phyloP scores from a whole-genome alignment of 2,797 vertebrate species.

The Malurus splendens region DNA sequence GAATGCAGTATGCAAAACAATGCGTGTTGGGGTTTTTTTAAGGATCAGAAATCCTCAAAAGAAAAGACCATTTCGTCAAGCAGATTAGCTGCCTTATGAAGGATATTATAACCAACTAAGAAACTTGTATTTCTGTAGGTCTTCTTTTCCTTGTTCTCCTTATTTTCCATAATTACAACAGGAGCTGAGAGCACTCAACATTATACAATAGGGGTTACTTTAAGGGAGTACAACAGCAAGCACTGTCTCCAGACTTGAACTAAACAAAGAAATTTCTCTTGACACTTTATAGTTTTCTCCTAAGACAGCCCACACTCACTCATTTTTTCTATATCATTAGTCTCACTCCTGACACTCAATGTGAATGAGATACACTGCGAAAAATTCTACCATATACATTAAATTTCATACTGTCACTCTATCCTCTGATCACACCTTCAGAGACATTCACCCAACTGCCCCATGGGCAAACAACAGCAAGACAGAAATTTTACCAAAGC shows the following conservation, averaged over 20 bases:
- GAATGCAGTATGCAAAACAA: constrained; percentile 47
- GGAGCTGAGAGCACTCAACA: not conserved
- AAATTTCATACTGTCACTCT: not conserved
- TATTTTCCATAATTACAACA: not conserved
- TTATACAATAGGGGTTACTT: not conserved
- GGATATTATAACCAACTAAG: not conserved
- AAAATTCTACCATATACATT: not conserved
- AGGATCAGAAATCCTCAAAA: constrained; percentile 41
- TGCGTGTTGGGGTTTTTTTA: not conserved
- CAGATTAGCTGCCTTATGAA: not conserved
- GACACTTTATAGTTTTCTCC: not conserved
- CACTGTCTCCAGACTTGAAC: not conserved
- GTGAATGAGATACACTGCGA: not conserved
- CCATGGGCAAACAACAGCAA: not conserved
- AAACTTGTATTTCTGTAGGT: not conserved
- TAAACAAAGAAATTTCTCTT: not conserved
- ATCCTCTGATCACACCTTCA: not conserved
- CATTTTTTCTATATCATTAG: not conserved
- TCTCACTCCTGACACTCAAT: not conserved
- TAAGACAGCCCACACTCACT: not conserved
- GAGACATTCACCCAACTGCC: not conserved
- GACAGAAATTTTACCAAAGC: constrained; percentile 5
- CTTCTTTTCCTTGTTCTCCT: not conserved
- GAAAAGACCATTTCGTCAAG: not conserved
- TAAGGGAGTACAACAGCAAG: not conserved